Evolutionary conservation across 1,140 invertebrate genomes (phyloP), one percentile per base, ranked within the genome.

Genomic region (Hyphantria cunea): DNA sequence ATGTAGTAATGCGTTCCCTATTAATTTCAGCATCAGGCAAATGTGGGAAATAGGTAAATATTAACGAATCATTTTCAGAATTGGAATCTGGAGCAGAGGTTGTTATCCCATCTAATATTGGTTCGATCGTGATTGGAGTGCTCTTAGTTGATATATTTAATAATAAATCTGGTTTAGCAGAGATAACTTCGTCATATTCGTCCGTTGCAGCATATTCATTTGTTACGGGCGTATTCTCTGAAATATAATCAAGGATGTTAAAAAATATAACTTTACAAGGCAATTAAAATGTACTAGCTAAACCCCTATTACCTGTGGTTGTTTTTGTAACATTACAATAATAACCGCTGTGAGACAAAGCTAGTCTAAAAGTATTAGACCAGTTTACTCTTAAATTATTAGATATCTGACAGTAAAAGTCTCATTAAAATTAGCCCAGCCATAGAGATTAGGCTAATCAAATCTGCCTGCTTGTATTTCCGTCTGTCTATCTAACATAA

Each of bases 21-120:
- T 13, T 58, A 52, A 47, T 74, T 31, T 74, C 76, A 11, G 66
- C 55, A 39, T 80, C 66, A 67, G 77, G 72, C 15, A 84, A 66
- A 68, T 83, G 66, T 31, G 80, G 76, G 31, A 86, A 74, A 39
- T 80, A 81, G 74, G 86, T 76, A 70, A 82, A 81, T 9, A 45
- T 48, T 4, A 25, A 48, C n/a, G 33, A 37, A 10, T 48, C 55
- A 25, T 39, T 48, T 12, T 39, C 45, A 10, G 32, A 13, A 37
- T n/a, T 34, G 6, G 15, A 13, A 6, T 31, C 33, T n/a, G 33
- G 12, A 37, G 10, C 3, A 31, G 33, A 39, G 11, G 33, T 14
- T 4, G 14, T 10, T 39, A 37, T 17, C 7, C 9, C 41, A 13
- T 44, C 41, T 2, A n/a, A 13, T 13, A 44, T n/a, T 7, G 12